Conservation (phyloP, 2,888 invertebrate species). For the Dyspetes luteomarginatus region DNA sequence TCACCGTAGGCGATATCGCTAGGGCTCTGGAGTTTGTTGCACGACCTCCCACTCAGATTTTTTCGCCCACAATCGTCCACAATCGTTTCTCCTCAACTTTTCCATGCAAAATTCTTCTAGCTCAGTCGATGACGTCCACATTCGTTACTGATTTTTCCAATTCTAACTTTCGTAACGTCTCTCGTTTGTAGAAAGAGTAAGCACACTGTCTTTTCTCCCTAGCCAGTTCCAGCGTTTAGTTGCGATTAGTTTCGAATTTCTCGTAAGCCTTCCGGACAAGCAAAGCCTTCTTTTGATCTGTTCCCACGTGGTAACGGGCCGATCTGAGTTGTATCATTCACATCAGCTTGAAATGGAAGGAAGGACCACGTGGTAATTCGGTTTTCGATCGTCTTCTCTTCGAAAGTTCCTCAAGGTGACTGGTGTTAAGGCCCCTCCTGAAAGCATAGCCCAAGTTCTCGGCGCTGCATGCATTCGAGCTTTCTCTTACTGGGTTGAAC, state of each 20-base stretch:
- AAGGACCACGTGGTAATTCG: conserved; percentile 47
- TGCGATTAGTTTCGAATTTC: too few species aligned
- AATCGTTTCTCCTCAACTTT: conserved; percentile 79
- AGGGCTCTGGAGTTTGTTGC: conserved; percentile 74
- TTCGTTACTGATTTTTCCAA: not conserved
- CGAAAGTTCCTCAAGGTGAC: conserved; percentile 59
- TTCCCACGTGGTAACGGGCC: too few species aligned
- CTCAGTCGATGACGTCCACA: conserved; percentile 52
- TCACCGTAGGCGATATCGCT: conserved; percentile 66
- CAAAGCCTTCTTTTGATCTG: too few species aligned
- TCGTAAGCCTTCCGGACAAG: too few species aligned
- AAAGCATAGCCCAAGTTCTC: conserved; percentile 56
- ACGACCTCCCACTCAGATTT: conserved; percentile 76
- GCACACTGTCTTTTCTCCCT: not conserved
- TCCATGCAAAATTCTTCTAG: conserved; percentile 78
- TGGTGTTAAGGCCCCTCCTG: conserved; percentile 17
- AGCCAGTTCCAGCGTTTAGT: too few species aligned
- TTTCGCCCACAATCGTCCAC: conserved; percentile 79
- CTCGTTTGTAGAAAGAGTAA: not conserved
- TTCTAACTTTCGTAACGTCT: not conserved
- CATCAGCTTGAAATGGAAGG: not conserved
- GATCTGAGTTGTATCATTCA: too few species aligned
- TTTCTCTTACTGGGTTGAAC: conserved; percentile 60
- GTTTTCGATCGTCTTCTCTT: conserved; percentile 35
- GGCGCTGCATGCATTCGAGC: conserved; percentile 75